Evolutionary conservation across 2,113 vertebrate genomes (phyloP).

Genomic region (Protomyctophum bolini): DNA sequence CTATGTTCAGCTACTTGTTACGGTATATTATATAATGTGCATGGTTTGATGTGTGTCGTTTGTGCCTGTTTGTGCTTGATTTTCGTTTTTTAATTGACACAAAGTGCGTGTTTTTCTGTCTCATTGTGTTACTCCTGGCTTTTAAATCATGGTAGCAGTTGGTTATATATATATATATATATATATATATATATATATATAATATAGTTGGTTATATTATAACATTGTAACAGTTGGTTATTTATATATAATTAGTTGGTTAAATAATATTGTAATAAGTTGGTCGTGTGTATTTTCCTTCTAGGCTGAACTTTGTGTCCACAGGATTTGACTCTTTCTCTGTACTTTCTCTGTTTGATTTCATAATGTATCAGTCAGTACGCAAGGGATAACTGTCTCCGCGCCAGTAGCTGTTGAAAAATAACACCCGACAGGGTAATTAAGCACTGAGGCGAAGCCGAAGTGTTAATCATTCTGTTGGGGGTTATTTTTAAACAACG

Average conservation of each 20-base stretch:
- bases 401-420: too few species aligned
- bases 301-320: background rate
- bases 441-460: too few species aligned
- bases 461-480: too few species aligned
- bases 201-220: too few species aligned
- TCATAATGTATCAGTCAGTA: background rate
- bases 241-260: too few species aligned
- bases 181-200: too few species aligned
- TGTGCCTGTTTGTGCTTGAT: constrained; percentile 43
- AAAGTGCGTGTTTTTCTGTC: background rate
- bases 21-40: constrained; percentile 48
- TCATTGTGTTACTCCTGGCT: background rate
- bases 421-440: too few species aligned
- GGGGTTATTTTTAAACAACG: too few species aligned
- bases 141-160: constrained; percentile 13
- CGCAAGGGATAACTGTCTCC: too few species aligned
- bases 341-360: constrained; percentile 15
- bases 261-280: background rate
- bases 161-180: background rate
- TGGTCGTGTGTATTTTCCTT: background rate
- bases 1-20: constrained; percentile 95
- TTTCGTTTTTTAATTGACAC: constrained; percentile 38
- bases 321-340: constrained; percentile 9
- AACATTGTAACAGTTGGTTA: too few species aligned
- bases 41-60: constrained; percentile 76